Percentiles rank a stretch among this genome's conserved stretches.
Evolutionary conservation across 2,888 invertebrate species (phyloP).

Genomic region (Calliphora vomitoria): DNA sequence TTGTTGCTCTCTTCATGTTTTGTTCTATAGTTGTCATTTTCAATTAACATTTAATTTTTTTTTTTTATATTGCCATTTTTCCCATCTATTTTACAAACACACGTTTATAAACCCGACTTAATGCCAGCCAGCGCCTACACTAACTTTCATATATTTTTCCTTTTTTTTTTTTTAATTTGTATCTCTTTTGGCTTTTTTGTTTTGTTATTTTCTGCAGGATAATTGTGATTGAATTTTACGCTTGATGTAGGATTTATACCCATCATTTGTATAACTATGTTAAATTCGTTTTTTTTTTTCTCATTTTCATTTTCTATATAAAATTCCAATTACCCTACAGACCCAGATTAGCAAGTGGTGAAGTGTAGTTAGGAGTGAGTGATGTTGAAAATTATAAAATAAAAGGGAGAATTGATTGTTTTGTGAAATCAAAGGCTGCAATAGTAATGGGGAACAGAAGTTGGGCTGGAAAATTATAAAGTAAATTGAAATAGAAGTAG

Average conservation of each 20-base stretch:
- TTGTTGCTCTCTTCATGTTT: slow-evolving; percentile 9
- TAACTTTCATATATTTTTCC: neutral
- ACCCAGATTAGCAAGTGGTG: neutral
- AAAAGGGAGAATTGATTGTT: neutral
- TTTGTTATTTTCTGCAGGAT: slow-evolving; percentile 1
- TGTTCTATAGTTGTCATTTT: slow-evolving; percentile 49
- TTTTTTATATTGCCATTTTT: slow-evolving; percentile 7
- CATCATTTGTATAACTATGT: slow-evolving; percentile 47
- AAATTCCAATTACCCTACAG: slow-evolving; percentile 5
- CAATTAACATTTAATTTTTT: slow-evolving; percentile 53
- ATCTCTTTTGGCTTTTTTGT: neutral
- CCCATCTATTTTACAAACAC: neutral
- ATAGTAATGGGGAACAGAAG: neutral
- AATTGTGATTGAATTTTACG: slow-evolving; percentile 66
- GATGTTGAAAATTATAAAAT: neutral
- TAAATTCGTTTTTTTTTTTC: slow-evolving; percentile 10
- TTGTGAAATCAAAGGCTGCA: neutral
- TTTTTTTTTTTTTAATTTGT: slow-evolving; percentile 35
- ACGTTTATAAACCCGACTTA: neutral
- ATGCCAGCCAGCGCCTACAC: neutral
- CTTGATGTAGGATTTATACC: slow-evolving; percentile 53
- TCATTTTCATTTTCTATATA: neutral
- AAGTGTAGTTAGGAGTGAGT: neutral
- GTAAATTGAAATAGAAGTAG: too few species aligned
- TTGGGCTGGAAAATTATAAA: neutral